Base-by-base conservation (phyloP, 2,888 invertebrate species). In the Adela reaumurella region DNA sequence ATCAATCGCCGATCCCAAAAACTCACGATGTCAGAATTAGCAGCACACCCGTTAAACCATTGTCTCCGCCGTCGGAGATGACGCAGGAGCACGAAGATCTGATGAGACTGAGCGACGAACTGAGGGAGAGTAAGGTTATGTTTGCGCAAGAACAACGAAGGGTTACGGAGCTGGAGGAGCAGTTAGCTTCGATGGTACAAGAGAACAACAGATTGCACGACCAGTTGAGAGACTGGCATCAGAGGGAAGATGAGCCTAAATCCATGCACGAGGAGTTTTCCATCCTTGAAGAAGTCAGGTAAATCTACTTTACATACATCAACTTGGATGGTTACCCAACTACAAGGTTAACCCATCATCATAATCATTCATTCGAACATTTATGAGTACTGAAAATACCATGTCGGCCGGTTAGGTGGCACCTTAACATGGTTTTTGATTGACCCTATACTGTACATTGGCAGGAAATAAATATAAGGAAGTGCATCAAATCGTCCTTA, bases 241-340 rank as follows among this genome's bases (percentile, higher is more conserved):
- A 81, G 56, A 68, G 78, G 62, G 89, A 89, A 47, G 87, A 89
- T 56, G 89, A 90, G 61, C 87, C 90, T 65, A 90, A 89, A 65
- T 88, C 86, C 48, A 84, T 90, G 70, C 91, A 92, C 57, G 92
- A 92, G 60, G 92, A 92, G 67, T 84, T 92, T 59, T 87, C 85
- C 49, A 88, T 90, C 55, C 81, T 92, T 57, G 92, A 92, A 64
- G 92, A 92, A 88, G 90, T 92, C 57, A 85, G 91, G 90, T 90
- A 76, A 67, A 54, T 19, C 19, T n/a, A n/a, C n/a, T n/a, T n/a
- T n/a, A n/a, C n/a, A n/a, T n/a, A n/a, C n/a, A n/a, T n/a, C n/a
- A n/a, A n/a, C n/a, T n/a, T n/a, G n/a, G n/a, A n/a, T n/a, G n/a
- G n/a, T n/a, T n/a, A n/a, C n/a, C n/a, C n/a, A n/a, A n/a, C n/a